Base-by-base conservation (phyloP, 2,113 vertebrate genomes). In the Puma concolor region DNA sequence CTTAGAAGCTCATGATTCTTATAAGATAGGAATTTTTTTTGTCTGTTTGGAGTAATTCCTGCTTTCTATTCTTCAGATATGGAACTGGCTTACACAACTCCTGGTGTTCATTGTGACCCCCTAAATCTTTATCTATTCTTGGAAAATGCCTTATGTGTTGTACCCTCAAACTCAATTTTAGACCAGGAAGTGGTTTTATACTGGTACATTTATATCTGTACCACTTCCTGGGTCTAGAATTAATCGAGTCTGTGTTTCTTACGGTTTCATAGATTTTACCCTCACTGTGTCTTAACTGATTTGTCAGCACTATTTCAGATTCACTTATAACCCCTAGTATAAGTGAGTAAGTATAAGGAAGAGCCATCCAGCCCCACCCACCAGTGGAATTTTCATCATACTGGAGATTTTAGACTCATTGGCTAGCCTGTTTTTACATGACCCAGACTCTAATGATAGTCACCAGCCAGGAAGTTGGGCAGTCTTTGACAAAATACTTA, bases 391-490 rank as follows among this genome's bases (percentile, higher is more conserved):
- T 86, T 44, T 80, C 87, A 66, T 72, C 79, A 44, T 86, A 64
- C 84, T 90, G 36, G 57, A 83, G 52, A 96, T 87, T 63, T 96
- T 57, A 93, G 54, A 66, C 6, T 66, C 72, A 60, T 86, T 80
- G 82, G 50, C 50, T 88, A 48, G 57, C 41, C 50, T 82, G 23
- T 79, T 94, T 83, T 71, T 84, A 52, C 38, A 31, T 69, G 57
- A 63, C 3, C 48, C 16, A 41, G 38, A 66, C 38, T 91, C 36
- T 25, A 81, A 63, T 54, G 57, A 74, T 38, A 77, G 36, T 74
- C 69, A 69, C 4, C 74, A 87, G 50, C 50, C 9, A 88, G 60
- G n/a, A 69, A 82, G 10, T 54, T 67, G 67, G 33, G 7, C 52
- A 29, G 23, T 60, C 57, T 91, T 60, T n/a, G 83, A 41, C 5